Evolutionary conservation across 2,888 invertebrate genomes (phyloP), one percentile per base, ranked within the genome.

Genomic region (Drosophila basisetae): DNA sequence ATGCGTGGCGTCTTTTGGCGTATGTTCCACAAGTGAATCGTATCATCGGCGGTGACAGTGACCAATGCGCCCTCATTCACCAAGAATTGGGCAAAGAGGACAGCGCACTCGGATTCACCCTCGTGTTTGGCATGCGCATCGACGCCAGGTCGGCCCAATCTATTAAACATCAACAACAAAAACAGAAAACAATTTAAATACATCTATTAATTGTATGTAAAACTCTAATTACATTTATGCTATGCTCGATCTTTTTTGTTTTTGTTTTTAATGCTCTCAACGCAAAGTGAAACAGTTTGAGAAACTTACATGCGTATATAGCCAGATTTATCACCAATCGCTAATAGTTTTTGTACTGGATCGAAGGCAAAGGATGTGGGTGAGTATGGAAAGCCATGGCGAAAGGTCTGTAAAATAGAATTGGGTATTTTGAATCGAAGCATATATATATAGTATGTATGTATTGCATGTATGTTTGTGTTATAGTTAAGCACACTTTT

Each of bases 371-470:
- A 95, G 73, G 99, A 97, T 84, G 98, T 98, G 59, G 99, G 99
- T 90, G 99, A 97, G 94, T 97, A 97, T 83, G 99, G 99, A 95
- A 99, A 99, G 91, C 99, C 99, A 96, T 99, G 99, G 67, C 99
- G 97, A 94, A 98, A 98, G 89, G 98, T 98, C 97, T 97, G 96
- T 56, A 95, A 77, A 39, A 22, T 28, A 30, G 30, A 56, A 58
- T 25, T 25, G 30, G 16, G 33, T 28, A 43, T 30, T 30, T 58
- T 41, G 37, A 39, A 6, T 31, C 30, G n/a, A 41, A 18, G 55
- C 55, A 13, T 43, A 18, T 25, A 50, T 6, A 49, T 28, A 28
- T 4, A 58, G 13, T 41, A 33, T 30, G 18, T 25, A 50, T 35
- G 22, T 30, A 52, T 50, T 47, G 47, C 22, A n/a, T 53, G 53